Conservation (phyloP, 2,113 vertebrate genomes). For the Hippocampus zosterae region DNA sequence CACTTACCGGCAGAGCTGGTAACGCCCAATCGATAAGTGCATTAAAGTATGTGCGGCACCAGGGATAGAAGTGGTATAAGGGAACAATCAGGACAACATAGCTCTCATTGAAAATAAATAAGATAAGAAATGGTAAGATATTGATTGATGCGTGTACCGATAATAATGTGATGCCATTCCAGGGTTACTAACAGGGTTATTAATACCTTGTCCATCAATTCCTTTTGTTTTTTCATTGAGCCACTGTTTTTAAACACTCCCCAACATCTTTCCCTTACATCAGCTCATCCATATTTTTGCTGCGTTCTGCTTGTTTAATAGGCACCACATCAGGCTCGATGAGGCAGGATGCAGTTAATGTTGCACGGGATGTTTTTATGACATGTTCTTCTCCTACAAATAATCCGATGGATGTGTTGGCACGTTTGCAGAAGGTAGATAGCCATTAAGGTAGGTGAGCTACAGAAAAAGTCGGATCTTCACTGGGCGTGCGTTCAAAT, state of each 20-base stretch:
- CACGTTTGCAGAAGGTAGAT: background rate
- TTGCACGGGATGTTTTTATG: conserved; percentile 6
- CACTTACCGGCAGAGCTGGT: conserved; percentile 2
- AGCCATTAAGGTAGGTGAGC: background rate
- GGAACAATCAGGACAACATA: background rate
- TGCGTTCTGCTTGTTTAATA: conserved; percentile 1
- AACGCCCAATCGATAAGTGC: background rate
- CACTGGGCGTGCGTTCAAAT: background rate
- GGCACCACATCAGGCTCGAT: background rate
- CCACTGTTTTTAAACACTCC: background rate
- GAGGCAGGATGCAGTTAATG: conserved; percentile 3
- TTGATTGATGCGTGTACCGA: background rate
- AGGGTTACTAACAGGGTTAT: background rate
- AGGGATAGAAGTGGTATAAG: background rate
- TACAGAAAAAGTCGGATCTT: background rate
- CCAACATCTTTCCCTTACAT: conserved; percentile 2
- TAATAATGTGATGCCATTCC: background rate
- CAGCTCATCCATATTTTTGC: conserved; percentile 5
- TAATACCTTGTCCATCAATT: background rate
- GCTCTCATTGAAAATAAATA: background rate
- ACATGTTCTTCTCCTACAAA: background rate
- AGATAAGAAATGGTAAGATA: background rate
- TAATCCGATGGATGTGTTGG: conserved; percentile 8
- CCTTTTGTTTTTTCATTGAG: background rate
- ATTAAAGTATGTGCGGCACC: background rate